A percentile compares a stretch with the other conserved stretches of the same genome.
Evolutionary conservation across 2,113 vertebrate genomes (phyloP).

Genomic region (Hippoglossus stenolepis): DNA sequence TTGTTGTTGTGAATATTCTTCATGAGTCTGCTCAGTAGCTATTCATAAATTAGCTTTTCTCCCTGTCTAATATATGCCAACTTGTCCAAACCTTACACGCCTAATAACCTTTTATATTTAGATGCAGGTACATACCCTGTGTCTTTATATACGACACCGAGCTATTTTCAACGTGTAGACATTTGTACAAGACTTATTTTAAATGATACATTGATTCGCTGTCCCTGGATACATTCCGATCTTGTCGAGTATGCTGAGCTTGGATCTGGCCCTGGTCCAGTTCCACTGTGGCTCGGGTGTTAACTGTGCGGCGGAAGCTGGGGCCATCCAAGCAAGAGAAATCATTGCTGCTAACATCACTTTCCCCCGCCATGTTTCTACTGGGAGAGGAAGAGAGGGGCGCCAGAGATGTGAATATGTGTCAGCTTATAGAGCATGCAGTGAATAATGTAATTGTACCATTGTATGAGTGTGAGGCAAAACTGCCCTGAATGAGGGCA

Average conservation of each 20-base stretch:
- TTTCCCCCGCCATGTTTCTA: slow-evolving; percentile 40
- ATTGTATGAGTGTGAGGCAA: background rate
- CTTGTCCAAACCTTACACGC: slow-evolving; percentile 39
- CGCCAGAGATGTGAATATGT: slow-evolving; percentile 54
- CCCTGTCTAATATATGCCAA: slow-evolving; percentile 28
- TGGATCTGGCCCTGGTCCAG: slow-evolving; percentile 50
- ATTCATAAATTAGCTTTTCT: slow-evolving; percentile 54
- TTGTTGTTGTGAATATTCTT: slow-evolving; percentile 38
- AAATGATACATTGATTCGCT: slow-evolving; percentile 53
- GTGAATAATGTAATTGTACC: slow-evolving; percentile 32
- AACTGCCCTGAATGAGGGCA: background rate
- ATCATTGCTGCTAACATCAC: slow-evolving; percentile 53
- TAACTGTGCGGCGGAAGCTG: slow-evolving; percentile 34
- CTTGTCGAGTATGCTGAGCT: slow-evolving; percentile 41
- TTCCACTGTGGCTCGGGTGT: slow-evolving; percentile 50
- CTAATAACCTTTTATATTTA: slow-evolving; percentile 52
- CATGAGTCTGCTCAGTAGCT: slow-evolving; percentile 25
- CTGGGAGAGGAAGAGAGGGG: slow-evolving; percentile 50
- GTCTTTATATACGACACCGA: slow-evolving; percentile 47
- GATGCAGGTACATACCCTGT: background rate
- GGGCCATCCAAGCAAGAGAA: slow-evolving; percentile 54
- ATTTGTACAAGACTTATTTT: slow-evolving; percentile 41
- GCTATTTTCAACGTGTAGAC: slow-evolving; percentile 48
- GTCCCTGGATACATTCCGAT: slow-evolving; percentile 22
- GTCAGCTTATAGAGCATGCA: slow-evolving; percentile 53